Conservation (phyloP, 2,113 vertebrate genomes). For the Gavia stellata region DNA sequence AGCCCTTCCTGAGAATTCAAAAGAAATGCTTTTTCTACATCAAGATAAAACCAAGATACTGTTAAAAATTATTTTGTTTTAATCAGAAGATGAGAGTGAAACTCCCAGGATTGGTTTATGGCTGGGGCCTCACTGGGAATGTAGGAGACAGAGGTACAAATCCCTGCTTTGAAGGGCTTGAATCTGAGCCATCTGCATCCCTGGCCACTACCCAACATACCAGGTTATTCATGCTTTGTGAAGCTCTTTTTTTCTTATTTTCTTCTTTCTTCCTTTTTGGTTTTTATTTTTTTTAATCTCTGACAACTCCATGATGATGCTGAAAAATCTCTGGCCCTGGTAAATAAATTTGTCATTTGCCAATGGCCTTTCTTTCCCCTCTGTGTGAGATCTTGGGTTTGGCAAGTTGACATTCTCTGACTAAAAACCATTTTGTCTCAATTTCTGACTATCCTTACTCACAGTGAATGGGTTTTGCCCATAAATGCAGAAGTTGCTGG, state of each 20-base stretch:
- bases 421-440: neutral
- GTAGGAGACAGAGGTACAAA: neutral
- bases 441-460: neutral
- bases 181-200: neutral
- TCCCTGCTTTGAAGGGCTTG: neutral
- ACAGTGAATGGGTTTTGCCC: neutral
- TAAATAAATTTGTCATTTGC: neutral
- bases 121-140: neutral
- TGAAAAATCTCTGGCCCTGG: neutral
- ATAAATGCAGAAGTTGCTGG: neutral
- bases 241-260: neutral
- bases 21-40: neutral
- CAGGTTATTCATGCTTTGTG: neutral
- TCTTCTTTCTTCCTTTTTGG: neutral
- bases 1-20: neutral
- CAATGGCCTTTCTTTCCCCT: neutral
- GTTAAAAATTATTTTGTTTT: neutral
- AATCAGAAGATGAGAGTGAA: neutral
- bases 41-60: neutral
- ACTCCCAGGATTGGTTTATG: neutral
- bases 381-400: neutral
- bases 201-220: neutral
- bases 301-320: accelerated
- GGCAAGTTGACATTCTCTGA: neutral
- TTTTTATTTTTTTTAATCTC: neutral